Evolutionary conservation across 2,113 vertebrate genomes (phyloP), one percentile per base, ranked within the genome.

Genomic region (Ageneiosus marmoratus): DNA sequence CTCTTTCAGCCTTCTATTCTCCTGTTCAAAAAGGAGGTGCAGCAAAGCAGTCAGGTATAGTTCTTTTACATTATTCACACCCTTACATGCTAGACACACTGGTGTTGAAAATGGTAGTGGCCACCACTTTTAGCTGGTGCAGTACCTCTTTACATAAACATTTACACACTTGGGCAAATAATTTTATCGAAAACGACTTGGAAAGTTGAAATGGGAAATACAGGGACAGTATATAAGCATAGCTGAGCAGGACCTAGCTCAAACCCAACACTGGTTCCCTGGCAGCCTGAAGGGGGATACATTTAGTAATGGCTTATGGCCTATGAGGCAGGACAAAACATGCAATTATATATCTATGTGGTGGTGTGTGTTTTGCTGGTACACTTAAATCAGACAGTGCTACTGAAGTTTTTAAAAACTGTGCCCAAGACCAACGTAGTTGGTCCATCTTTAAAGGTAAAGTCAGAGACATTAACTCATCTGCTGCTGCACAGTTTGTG

Each of bases 1-100:
- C 96, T 24, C 93, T 99, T 87, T 96, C 98, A 58, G 96, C 97
- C 1, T 96, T 97, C 87, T 98, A 97, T 90, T 96, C 96, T 0
- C 96, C 94, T 55, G 92, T 90, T 29, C 93, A 97, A 89, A 95
- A 94, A 90, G 92, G 90, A 24, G 87, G 90, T 27, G 87, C 91
- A 86, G 91, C 82, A 80, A 93, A 93, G 87, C 93, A 94, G 87
- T 92, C 93, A 94, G 93, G 94, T 95, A 93, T 32, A 60, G 55
- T 7, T 73, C 69, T 8, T 34, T 32, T 67, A 11, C 20, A 20
- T 77, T 41, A 6, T 11, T 18, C 20, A 56, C 63, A 22, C 22
- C 22, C 2, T 4, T 27, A 27, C 65, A 72, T 65, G 44, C 41
- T 65, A 65, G 18, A 50, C 27, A 62, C 24, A 50, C 4, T 55